These are phyloP conservation scores for Spinus olivaceus DNA, from an alignment of 2,797 vertebrate genomes.

Conservation along the genomic window DNA sequence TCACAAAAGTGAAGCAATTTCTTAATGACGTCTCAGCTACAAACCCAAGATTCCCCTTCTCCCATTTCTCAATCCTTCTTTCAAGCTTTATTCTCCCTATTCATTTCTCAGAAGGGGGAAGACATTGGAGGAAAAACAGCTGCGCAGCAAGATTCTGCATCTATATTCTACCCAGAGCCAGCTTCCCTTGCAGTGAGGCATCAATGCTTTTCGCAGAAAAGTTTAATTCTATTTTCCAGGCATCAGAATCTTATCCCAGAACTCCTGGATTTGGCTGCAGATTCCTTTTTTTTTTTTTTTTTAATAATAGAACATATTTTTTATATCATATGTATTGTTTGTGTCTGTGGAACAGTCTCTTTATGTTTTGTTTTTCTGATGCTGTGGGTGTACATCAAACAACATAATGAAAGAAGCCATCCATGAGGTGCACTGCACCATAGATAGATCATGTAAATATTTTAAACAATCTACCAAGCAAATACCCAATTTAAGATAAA, in stretches of 20 bases:
- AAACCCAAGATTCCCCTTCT: background rate
- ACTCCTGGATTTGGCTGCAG: background rate
- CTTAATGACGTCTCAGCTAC: background rate
- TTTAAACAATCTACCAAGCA: constrained; percentile 26
- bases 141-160: background rate
- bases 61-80: background rate
- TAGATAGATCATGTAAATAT: constrained; percentile 30
- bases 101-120: background rate
- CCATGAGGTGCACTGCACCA: background rate
- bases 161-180: background rate
- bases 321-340: background rate
- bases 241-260: background rate
- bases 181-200: background rate
- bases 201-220: background rate
- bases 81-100: background rate
- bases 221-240: background rate
- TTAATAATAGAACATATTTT: background rate
- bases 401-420: constrained; percentile 24
- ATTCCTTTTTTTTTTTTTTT: background rate
- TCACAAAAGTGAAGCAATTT: background rate
- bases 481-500: constrained; percentile 38
- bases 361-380: background rate
- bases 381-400: constrained; percentile 16
- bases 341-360: background rate
- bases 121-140: background rate